phyloP scores from a whole-genome alignment of 2,888 invertebrate genomes.

The Thera obeliscata region DNA sequence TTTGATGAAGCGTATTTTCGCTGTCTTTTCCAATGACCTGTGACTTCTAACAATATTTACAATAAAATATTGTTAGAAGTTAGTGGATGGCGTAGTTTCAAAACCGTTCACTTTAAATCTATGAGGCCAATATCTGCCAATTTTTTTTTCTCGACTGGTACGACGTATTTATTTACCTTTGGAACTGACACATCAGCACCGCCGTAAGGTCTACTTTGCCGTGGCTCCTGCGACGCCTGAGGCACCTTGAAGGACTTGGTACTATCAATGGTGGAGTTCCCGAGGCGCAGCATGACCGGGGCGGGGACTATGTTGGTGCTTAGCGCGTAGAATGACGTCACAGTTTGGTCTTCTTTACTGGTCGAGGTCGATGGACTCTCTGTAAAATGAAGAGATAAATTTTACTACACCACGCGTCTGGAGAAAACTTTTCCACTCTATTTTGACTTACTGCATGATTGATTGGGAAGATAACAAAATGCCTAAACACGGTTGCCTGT shows the following conservation, averaged over 20 bases:
- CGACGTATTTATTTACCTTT: conserved; percentile 7
- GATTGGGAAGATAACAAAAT: too few relatives aligned
- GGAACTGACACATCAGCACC: conserved; percentile 7
- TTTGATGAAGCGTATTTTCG: too few relatives aligned
- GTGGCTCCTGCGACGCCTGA: conserved; percentile 58
- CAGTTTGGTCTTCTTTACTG: conserved; percentile 67
- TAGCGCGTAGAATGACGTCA: conserved; percentile 75
- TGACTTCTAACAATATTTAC: too few relatives aligned
- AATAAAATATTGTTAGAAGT: too few relatives aligned
- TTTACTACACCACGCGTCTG: neutral
- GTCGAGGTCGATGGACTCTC: conserved; percentile 62
- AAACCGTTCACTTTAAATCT: too few relatives aligned
- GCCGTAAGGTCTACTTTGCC: conserved; percentile 1
- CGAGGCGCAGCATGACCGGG: conserved; percentile 75
- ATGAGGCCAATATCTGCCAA: too few relatives aligned
- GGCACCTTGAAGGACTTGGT: conserved; percentile 81
- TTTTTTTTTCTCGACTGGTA: too few relatives aligned
- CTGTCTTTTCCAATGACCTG: too few relatives aligned
- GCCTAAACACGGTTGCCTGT: too few relatives aligned
- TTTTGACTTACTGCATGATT: too few relatives aligned
- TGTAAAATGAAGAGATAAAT: conserved; percentile 38
- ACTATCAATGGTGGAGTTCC: conserved; percentile 81
- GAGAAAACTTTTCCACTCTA: too few relatives aligned
- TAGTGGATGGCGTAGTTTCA: too few relatives aligned
- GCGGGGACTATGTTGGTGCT: conserved; percentile 72